Evolutionary conservation across 2,888 invertebrate genomes (phyloP).

Genomic region (Argynnis bischoffii): DNA sequence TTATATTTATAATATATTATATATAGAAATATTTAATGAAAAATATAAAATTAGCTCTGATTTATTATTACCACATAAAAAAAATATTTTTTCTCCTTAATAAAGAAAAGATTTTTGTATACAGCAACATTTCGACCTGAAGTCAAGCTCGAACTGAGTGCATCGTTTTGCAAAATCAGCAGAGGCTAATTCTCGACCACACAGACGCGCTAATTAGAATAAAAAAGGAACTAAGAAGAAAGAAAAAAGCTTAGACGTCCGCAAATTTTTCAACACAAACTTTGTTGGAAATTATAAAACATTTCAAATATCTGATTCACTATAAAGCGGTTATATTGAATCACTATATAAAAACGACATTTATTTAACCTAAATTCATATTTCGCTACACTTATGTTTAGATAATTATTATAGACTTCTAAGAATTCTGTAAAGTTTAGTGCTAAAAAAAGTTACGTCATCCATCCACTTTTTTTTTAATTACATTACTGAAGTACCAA

Average conservation of each 20-base stretch:
- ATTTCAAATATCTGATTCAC: constrained; percentile 6
- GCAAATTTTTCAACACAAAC: constrained; percentile 31
- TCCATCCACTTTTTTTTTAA: too few species aligned
- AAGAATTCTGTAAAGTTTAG: too few species aligned
- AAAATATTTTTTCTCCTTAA: background rate
- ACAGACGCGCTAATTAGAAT: constrained; percentile 42
- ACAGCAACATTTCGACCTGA: constrained; percentile 23
- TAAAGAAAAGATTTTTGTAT: constrained; percentile 6
- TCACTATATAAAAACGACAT: background rate
- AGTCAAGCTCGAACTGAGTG: constrained; percentile 28
- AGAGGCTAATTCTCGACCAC: constrained; percentile 40
- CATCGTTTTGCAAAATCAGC: constrained; percentile 34
- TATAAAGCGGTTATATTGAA: background rate
- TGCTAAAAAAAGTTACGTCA: too few species aligned
- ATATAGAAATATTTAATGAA: too few species aligned
- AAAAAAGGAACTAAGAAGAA: constrained; percentile 34
- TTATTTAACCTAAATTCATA: background rate
- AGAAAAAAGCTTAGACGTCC: constrained; percentile 31
- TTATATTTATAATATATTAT: too few species aligned
- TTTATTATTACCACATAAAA: background rate
- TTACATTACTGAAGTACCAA: too few species aligned
- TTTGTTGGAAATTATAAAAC: constrained; percentile 18
- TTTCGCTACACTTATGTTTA: background rate
- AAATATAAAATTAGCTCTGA: background rate
- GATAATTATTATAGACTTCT: too few species aligned